Base-by-base conservation (phyloP, 1,140 invertebrate species). In the Drosophila setifemur region DNA sequence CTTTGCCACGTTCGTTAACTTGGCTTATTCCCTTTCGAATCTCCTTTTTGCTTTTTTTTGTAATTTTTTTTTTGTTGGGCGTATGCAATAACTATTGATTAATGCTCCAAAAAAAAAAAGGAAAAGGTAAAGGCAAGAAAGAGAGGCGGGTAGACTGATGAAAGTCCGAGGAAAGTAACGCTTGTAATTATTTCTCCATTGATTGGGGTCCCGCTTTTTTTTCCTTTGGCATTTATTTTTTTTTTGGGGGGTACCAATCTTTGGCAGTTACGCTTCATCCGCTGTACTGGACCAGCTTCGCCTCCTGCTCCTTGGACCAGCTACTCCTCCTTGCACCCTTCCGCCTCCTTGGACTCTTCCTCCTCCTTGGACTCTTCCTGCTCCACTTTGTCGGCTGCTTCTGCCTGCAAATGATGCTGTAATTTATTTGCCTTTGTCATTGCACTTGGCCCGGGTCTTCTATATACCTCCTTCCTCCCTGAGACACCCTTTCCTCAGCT, bases 331-430 rank as follows among this genome's bases (percentile, higher is more conserved):
- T 23, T 23, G 21, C 2, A 23, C 5, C 2, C 21, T 23, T 23
- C 12, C 2, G 33, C 12, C 2, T 8, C n/a, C 33, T 18, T 11
- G 14, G 14, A 2, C n/a, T 31, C 9, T n/a, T 26, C 12, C 12
- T n/a, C n/a, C 14, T 7, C 9, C 14, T 45, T 4, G 8, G n/a
- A 40, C 43, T 11, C 12, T 16, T 33, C 16, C 25, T 26, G 40
- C 25, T 53, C 64, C 48, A 67, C 42, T 69, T 55, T 67, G 64
- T 53, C 48, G 60, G 64, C 57, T 29, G 57, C 66, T 21, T 42
- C 28, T 69, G 57, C 49, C 74, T 72, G 68, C 57, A 76, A 76
- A 76, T 76, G 52, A 76, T 76, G 73, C 69, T 73, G 69, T 73
- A 78, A 78, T 78, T 68, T 78, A 78, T 78, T 69, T 69, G 69